Base-by-base conservation (phyloP, 35 echinoderm and acorn worm species). In the Anneissia japonica region DNA sequence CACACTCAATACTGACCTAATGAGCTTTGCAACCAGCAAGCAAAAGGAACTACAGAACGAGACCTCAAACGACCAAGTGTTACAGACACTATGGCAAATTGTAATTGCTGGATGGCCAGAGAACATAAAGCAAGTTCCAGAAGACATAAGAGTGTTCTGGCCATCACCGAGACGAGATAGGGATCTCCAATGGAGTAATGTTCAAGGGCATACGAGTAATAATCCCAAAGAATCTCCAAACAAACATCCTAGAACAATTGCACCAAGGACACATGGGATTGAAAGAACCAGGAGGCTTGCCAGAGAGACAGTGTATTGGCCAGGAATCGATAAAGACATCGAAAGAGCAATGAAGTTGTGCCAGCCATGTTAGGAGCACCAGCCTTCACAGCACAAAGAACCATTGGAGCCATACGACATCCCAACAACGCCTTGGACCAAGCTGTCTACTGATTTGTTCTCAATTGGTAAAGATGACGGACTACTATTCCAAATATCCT, bases 141-240 rank as follows among this genome's bases (percentile, higher is more conserved):
- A 51, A 5, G 56, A 74, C 79, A 7, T 88, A 0, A 34, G 85
- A 40, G 14, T 12, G 14, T 91, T 34, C 38, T 91, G 90, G 90
- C 46, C 90, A 88, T 88, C n/a, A 45, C 39, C 6, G 89, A 79
- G 89, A 95, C 31, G 86, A 91, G 34, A 46, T 90, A 3, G 88
- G 89, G 17, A 82, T 91, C 33, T 79, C 76, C 4, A 81, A 87
- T 91, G 89, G 84, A 36, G 38, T 95, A 23, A 72, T 91, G 19
- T 88, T 91, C 79, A 94, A 90, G 72, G 92, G 91, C 26, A 45
- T 73, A 45, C 86, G 86, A 89, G 86, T 89, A 0, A 3, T 93
- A 5, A 84, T 93, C 23, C 91, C 91, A 26, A 19, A 75, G 79
- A 31, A 32, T 16, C 79, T 88, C 34, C 84, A 46, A 73, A 79